Base-by-base conservation (phyloP, 2,888 invertebrate genomes). In the Empis stercorea region DNA sequence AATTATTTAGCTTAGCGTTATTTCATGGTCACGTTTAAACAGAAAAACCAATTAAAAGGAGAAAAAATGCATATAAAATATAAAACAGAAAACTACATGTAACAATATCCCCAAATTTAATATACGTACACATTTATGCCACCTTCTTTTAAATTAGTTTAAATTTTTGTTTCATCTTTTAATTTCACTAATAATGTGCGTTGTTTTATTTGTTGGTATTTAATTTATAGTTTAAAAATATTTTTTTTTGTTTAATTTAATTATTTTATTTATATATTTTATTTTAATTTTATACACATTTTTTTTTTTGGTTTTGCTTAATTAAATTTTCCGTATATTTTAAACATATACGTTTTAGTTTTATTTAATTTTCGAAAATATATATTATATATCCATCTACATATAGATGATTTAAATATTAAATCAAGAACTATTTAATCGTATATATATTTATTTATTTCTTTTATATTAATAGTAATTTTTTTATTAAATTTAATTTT, bases 381-480 rank as follows among this genome's bases (percentile, higher is more conserved):
- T 23, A 23, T 40, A 23, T 39, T 39, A 49, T 49, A 46, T 49
- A 41, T 52, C 57, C 59, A 59, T 59, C 57, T 59, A 59, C 56
- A 59, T 59, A 59, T 59, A 59, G 59, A 59, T 59, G 59, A 59
- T 56, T 57, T 56, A 54, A 55, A 40, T 40, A 23, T 40, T 34
- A 40, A 40, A 40, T 48, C n/a, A 47, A 40, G 37, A 42, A 39
- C 32, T 42, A 42, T 44, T 37, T 50, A 37, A 46, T 13, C 43
- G 32, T 51, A 46, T 48, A n/a, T n/a, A n/a, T n/a, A n/a, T n/a
- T n/a, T n/a, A n/a, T n/a, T n/a, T n/a, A n/a, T n/a, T n/a, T n/a
- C n/a, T n/a, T 41, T 45, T 41, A 13, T 34, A 36, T 42, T 34
- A 34, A 13, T 46, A 36, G 34, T 32, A 27, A 32, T n/a, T 45